Conservation (phyloP, 2,113 vertebrate species). For the Gobiocypris rarus region DNA sequence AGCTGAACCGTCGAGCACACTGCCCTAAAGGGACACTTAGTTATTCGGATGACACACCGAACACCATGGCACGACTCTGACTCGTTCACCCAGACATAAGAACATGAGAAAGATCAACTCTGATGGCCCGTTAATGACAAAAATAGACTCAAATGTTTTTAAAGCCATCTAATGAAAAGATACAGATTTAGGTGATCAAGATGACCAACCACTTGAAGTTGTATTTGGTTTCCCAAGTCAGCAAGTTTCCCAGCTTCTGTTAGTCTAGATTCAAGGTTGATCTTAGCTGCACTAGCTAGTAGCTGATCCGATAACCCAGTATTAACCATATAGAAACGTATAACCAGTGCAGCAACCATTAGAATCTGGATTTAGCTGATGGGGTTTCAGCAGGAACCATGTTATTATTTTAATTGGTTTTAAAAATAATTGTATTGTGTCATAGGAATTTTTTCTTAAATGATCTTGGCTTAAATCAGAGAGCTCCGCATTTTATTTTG, state of each 20-base stretch:
- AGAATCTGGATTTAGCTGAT: not conserved
- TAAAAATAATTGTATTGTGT: not conserved
- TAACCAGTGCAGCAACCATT: not conserved
- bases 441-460: too few relatives aligned
- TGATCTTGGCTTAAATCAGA: not conserved
- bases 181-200: not conserved
- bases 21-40: slow-evolving; percentile 32
- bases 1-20: slow-evolving; percentile 10
- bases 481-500: not conserved
- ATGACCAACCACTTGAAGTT: not conserved
- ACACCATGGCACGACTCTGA: not conserved
- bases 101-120: slow-evolving; percentile 12
- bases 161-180: not conserved
- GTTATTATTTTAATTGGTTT: not conserved
- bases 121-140: not conserved
- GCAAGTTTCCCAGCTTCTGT: not conserved
- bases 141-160: not conserved
- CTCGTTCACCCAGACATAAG: slow-evolving; percentile 16
- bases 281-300: not conserved
- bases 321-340: not conserved
- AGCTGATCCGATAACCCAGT: too few relatives aligned
- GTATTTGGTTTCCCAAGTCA: not conserved
- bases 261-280: not conserved
- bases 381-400: not conserved
- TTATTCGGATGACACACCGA: slow-evolving; percentile 26